Conservation (phyloP, 23 tunicate genomes). For the Trididemnum miniatum region DNA sequence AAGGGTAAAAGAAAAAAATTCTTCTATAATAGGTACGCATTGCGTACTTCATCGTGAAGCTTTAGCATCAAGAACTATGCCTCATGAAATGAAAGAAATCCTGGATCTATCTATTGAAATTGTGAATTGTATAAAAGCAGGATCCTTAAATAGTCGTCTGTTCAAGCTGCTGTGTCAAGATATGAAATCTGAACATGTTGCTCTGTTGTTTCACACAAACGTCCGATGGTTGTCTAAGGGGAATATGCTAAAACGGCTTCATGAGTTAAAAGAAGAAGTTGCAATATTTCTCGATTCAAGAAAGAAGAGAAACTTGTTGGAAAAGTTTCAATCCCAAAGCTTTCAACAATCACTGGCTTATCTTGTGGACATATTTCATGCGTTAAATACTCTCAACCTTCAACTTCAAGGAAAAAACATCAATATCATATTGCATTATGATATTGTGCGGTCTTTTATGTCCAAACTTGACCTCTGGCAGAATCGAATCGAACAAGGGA, state of each 20-base stretch:
- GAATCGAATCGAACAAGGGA: slow-evolving; percentile 43
- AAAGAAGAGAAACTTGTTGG: slow-evolving; percentile 22
- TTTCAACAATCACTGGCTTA: slow-evolving; percentile 47
- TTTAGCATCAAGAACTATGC: slow-evolving; percentile 39
- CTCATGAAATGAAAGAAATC: slow-evolving; percentile 27
- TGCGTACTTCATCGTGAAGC: slow-evolving; percentile 33
- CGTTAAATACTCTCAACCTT: slow-evolving; percentile 44
- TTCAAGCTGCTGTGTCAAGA: slow-evolving; percentile 34
- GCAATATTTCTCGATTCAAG: slow-evolving; percentile 37
- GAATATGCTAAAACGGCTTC: slow-evolving; percentile 43
- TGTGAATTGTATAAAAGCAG: slow-evolving; percentile 27
- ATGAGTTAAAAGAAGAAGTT: slow-evolving; percentile 40
- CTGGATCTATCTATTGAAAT: slow-evolving; percentile 14
- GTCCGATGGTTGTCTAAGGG: slow-evolving; percentile 48
- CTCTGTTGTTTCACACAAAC: slow-evolving; percentile 21
- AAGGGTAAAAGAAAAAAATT: slow-evolving; percentile 39
- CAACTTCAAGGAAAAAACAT: slow-evolving; percentile 43
- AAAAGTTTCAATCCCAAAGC: slow-evolving; percentile 40
- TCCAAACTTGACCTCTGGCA: slow-evolving; percentile 52
- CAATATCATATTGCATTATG: slow-evolving; percentile 34
- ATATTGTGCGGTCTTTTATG: slow-evolving; percentile 36
- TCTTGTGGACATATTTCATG: slow-evolving; percentile 49
- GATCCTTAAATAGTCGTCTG: slow-evolving; percentile 34
- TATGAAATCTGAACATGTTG: slow-evolving; percentile 26
- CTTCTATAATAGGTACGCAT: slow-evolving; percentile 28